These are phyloP conservation scores for Gallinago undulata DNA, from an alignment of 2,113 vertebrate genomes.

Conservation along the genomic window DNA sequence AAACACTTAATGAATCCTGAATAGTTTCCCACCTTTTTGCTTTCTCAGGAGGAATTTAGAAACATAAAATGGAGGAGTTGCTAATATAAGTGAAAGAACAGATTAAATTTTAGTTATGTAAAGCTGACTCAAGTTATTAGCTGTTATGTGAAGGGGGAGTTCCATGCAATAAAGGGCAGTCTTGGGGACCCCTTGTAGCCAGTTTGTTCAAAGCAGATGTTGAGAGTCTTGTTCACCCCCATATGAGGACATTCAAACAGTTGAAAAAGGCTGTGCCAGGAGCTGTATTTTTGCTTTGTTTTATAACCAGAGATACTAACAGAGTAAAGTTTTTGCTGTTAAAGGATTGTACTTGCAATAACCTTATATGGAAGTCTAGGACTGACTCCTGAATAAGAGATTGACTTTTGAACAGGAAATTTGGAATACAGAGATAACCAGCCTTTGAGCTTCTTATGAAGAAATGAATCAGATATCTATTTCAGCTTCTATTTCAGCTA, in stretches of 20 bases:
- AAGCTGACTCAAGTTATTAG: background rate
- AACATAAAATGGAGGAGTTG: background rate
- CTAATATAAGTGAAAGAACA: background rate
- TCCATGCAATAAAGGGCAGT: background rate
- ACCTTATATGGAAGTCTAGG: background rate
- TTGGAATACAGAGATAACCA: background rate
- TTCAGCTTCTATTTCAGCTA: background rate
- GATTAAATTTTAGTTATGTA: background rate
- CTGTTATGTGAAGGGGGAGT: background rate
- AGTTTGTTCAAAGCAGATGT: fast-evolving
- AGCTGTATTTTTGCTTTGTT: background rate
- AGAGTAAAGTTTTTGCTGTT: background rate
- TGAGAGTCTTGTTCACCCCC: background rate
- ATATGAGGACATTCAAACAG: background rate
- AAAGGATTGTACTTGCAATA: background rate
- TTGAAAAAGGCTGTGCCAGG: background rate
- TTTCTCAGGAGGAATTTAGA: background rate
- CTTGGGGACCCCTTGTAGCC: background rate
- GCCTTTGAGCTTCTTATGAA: background rate
- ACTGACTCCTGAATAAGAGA: background rate
- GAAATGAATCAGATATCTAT: background rate
- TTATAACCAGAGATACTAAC: background rate
- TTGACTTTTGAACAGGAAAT: background rate
- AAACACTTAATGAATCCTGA: background rate
- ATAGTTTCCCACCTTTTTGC: background rate